Conservation (phyloP, 2,888 invertebrate species). For the Mermis nigrescens region DNA sequence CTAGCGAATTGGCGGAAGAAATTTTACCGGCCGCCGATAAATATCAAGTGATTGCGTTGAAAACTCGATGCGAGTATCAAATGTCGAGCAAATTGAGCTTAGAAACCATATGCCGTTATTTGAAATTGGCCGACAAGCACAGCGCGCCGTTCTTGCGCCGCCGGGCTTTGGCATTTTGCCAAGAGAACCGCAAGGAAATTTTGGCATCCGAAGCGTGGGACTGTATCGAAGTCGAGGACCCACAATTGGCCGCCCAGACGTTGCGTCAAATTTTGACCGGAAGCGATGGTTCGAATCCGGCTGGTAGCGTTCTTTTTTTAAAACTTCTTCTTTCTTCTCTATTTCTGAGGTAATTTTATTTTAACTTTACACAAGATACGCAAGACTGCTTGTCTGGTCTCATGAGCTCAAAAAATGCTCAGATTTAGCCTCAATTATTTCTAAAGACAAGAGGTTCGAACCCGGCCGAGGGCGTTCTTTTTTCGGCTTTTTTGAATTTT, state of each 20-base stretch:
- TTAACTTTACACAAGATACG: no score
- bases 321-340: no score
- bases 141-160: slow-evolving; percentile 44
- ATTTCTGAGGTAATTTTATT: no score
- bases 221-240: slow-evolving; percentile 3
- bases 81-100: slow-evolving; percentile 57
- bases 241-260: slow-evolving; percentile 3
- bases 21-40: slow-evolving; percentile 90
- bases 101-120: slow-evolving; percentile 86
- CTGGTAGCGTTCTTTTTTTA: no score
- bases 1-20: slow-evolving; percentile 45
- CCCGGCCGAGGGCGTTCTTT: no score
- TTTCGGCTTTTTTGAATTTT: no score
- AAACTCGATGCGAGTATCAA: slow-evolving; percentile 5
- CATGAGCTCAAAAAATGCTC: no score
- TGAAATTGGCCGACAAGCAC: slow-evolving; percentile 89
- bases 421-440: no score
- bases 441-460: no score
- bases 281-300: no score
- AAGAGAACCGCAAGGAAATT: slow-evolving; percentile 10
- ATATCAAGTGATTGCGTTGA: slow-evolving; percentile 20
- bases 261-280: neutral
- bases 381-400: no score
- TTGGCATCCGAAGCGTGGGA: slow-evolving; percentile 11
- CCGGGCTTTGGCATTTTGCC: slow-evolving; percentile 13